Evolutionary conservation across 2,888 invertebrate species (phyloP).

Genomic region (Stictocephala bisonia): DNA sequence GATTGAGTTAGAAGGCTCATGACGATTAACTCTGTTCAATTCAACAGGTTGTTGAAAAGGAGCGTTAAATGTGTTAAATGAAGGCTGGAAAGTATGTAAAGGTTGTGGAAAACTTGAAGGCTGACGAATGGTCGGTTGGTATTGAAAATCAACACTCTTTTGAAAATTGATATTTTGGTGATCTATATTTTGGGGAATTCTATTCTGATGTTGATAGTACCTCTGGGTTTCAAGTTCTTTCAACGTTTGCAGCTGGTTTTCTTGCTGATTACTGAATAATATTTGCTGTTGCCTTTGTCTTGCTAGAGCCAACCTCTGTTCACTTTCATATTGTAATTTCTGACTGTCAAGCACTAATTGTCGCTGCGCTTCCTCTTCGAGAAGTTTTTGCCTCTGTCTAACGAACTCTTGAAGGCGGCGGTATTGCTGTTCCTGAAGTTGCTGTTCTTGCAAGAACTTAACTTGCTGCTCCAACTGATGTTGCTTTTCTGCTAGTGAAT

Average conservation of each 20-base stretch:
- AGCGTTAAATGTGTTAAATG: conserved; percentile 58
- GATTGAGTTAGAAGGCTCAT: conserved; percentile 63
- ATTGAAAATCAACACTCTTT: conserved; percentile 55
- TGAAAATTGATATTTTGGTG: conserved; percentile 50
- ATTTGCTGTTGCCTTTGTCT: conserved; percentile 45
- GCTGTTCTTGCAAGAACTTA: conserved; percentile 74
- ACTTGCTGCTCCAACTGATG: conserved; percentile 76
- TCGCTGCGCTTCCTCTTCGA: conserved; percentile 41
- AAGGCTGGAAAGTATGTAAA: not conserved
- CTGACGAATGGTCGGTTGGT: conserved; percentile 29
- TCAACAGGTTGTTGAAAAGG: conserved; percentile 64
- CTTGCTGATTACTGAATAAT: conserved; percentile 27
- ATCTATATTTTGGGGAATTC: not conserved
- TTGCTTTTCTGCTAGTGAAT: conserved; percentile 74
- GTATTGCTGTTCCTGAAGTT: conserved; percentile 60
- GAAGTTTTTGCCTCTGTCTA: conserved; percentile 63
- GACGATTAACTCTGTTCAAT: conserved; percentile 63
- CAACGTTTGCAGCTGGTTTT: conserved; percentile 22
- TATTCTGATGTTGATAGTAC: conserved; percentile 30
- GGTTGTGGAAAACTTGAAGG: not conserved
- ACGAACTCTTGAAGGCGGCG: conserved; percentile 65
- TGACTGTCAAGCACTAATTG: conserved; percentile 45
- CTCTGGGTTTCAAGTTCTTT: conserved; percentile 53
- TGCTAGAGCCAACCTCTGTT: conserved; percentile 35
- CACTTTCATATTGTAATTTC: conserved; percentile 35